Evolutionary conservation across 2,888 invertebrate genomes (phyloP), one percentile per base, ranked within the genome.

Genomic region (Hybos culiciformis): DNA sequence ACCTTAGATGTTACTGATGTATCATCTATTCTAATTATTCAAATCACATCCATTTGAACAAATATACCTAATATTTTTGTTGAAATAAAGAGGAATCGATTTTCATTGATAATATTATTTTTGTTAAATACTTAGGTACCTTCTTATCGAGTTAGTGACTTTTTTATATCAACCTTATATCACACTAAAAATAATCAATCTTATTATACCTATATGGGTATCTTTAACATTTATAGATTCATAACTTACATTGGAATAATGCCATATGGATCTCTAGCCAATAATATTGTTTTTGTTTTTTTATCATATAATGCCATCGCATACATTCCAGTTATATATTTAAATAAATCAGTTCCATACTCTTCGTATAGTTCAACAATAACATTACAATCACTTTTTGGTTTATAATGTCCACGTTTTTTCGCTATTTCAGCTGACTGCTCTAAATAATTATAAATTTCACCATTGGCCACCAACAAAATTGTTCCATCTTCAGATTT

Each of bases 241-340:
- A n/a, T n/a, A n/a, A 24, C 52, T 37, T 63, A 67, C 59, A 67
- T 51, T n/a, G 66, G 66, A 32, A 67, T 65, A 11, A 67, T 64
- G 5, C 66, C 66, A 42, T 63, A 55, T 3, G 67, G 66, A 55
- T 67, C 66, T 0, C 66, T 56, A 3, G 65, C 66, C 38, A 67
- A 44, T 1, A 65, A 41, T 23, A 65, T 46, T 17, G 57, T 54
- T 45, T 59, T 57, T 11, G 48, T 55, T 4, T 52, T 54, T 39
- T 54, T 59, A 23, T 66, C 64, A 11, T 62, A 66, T 42, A 66
- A 42, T 1, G 58, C 63, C 46, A 66, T 62, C 6, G 63, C 62
- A 49, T 55, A 66, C 66, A 66, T 66, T 26, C 65, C 66, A 2
- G 58, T 62, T 8, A 66, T 57, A 20, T 60, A 51, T 5, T 62